phyloP scores from a whole-genome alignment of 1,140 invertebrate genomes.

The Aphidius ervi region DNA sequence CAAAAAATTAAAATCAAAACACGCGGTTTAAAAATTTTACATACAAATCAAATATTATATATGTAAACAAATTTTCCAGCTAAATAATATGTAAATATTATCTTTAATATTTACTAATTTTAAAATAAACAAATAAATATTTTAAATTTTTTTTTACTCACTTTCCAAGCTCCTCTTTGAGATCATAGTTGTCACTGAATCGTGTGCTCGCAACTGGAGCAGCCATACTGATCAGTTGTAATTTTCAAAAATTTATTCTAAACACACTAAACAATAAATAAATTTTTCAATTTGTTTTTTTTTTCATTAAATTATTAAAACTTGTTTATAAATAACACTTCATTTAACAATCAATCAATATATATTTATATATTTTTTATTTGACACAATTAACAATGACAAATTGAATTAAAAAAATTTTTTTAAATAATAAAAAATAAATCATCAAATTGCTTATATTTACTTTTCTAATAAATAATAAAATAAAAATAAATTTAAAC shows the following conservation, averaged over 20 bases:
- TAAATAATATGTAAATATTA: no score
- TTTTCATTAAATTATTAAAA: no score
- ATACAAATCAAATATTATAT: no score
- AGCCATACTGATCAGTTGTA: constrained; percentile 53
- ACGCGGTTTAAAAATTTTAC: no score
- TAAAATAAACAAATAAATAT: no score
- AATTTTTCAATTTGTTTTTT: no score
- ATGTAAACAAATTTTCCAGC: no score
- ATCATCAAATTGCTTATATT: no score
- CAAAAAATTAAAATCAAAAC: no score
- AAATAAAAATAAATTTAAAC: constrained; percentile 13
- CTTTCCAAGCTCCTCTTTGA: constrained; percentile 99
- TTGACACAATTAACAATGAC: not conserved
- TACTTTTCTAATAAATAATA: not conserved
- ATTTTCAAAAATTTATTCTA: constrained; percentile 15
- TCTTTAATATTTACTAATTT: no score
- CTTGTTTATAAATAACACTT: no score
- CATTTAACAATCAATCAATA: not conserved
- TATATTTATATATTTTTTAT: not conserved
- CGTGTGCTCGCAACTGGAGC: constrained; percentile 73
- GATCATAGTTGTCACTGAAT: constrained; percentile 99
- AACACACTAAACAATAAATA: constrained; percentile 3
- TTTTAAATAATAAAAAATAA: not conserved
- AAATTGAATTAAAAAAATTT: not conserved
- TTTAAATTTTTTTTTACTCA: constrained; percentile 60